Percentiles rank a stretch among this genome's conserved stretches.
These are phyloP conservation scores for Casuarius casuarius DNA, from an alignment of 2,113 vertebrate genomes.

Conservation along the genomic window DNA sequence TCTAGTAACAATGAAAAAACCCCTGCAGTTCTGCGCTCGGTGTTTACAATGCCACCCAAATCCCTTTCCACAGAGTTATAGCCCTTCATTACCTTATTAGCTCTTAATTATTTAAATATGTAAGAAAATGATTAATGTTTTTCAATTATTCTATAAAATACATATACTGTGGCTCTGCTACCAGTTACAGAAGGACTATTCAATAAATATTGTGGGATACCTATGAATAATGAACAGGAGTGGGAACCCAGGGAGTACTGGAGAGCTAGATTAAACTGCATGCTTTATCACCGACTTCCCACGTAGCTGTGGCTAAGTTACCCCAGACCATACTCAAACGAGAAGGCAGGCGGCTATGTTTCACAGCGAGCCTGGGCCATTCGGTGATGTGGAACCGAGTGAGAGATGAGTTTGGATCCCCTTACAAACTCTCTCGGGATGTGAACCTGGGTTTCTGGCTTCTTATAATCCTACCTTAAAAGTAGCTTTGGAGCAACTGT, in stretches of 20 bases:
- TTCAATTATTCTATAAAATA: neutral
- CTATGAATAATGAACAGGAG: neutral
- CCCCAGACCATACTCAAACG: neutral
- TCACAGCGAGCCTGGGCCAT: neutral
- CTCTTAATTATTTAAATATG: neutral
- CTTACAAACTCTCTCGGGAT: neutral
- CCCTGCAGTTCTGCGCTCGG: neutral
- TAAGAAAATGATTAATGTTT: neutral
- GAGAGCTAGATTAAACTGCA: neutral
- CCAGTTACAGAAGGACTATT: neutral
- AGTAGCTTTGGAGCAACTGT: neutral
- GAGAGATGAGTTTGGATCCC: neutral
- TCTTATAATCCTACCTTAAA: neutral
- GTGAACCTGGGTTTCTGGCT: neutral
- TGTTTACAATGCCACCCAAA: neutral
- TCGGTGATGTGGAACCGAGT: neutral
- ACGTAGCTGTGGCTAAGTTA: neutral
- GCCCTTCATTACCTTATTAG: neutral
- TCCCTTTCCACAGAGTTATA: neutral
- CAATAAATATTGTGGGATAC: neutral
- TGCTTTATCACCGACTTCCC: neutral
- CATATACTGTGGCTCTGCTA: rapidly evolving
- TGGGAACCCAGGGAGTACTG: neutral
- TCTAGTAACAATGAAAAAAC: neutral
- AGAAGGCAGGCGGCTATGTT: neutral